Evolutionary conservation across 2,797 vertebrate species (phyloP), one percentile per base, ranked within the genome.

Genomic region (Poeciliopsis paucimaculata): DNA sequence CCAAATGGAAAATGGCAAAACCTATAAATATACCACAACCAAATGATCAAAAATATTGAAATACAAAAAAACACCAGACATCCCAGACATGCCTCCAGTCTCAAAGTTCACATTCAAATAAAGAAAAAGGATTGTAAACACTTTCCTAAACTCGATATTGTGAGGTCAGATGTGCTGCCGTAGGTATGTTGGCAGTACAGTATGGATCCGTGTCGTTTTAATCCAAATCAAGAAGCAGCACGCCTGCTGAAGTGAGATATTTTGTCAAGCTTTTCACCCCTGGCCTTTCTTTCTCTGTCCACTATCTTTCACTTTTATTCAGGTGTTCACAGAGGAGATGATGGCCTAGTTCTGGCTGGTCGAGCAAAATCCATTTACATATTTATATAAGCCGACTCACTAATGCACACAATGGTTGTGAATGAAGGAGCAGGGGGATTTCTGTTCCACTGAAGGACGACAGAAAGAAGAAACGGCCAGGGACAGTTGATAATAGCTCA

Each of bases 281-380:
- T 84, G 83, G 71, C 82, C 84, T 79, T 23, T 13, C 0, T 28
- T 26, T 47, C 68, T 60, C 28, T 26, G 43, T 68, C 68, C 71
- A 41, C 81, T 57, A 76, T 86, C 85, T 80, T 78, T 77, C 26
- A 6, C 84, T 83, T 74, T 85, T 78, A 81, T 90, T 91, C 89
- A 91, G 91, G 91, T 91, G 89, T 87, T 84, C 90, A 81, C 78
- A 83, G 72, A 84, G 86, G 89, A 89, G 85, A 83, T 16, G 80
- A 77, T 81, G 87, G 85, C 89, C 89, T 87, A 87, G 90, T 90
- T 92, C 81, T 82, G 84, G 82, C 76, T 84, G 82, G 86, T 88
- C 80, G 84, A 76, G 83, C 85, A 86, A 83, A 46, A 82, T 0
- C 10, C 82, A 91, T 90, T 86, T 86, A 88, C 86, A 91, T 86